Percentiles rank a stretch among this genome's conserved stretches.
Conservation (phyloP, 2,888 invertebrate genomes). For the Archips crataeganus region DNA sequence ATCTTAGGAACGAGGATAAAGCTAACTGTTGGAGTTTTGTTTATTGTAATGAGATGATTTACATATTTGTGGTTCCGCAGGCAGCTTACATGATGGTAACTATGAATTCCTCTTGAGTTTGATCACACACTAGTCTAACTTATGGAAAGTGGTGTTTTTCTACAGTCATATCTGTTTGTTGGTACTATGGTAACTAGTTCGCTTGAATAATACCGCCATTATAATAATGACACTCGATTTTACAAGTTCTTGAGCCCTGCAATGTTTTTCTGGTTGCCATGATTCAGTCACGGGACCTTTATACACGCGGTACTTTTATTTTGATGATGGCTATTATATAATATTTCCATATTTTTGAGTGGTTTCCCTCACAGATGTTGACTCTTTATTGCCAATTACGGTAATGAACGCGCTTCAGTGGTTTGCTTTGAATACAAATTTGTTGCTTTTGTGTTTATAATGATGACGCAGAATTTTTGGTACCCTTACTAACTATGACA, state of each 20-base stretch:
- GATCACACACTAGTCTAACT: constrained; percentile 3
- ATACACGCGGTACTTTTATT: constrained; percentile 20
- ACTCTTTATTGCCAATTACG: constrained; percentile 62
- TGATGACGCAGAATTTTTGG: constrained; percentile 48
- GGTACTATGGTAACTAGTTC: constrained; percentile 27
- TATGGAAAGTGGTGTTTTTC: constrained; percentile 9
- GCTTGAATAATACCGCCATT: constrained; percentile 36
- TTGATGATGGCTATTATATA: constrained; percentile 27
- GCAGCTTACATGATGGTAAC: constrained; percentile 41
- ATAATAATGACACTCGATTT: constrained; percentile 21
- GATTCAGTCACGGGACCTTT: constrained; percentile 34
- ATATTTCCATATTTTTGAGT: constrained; percentile 23
- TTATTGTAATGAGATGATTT: constrained; percentile 70
- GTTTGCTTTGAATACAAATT: constrained; percentile 62
- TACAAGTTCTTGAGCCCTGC: constrained; percentile 23
- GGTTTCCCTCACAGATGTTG: constrained; percentile 40
- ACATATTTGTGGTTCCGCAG: constrained; percentile 65
- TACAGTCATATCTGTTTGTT: constrained; percentile 6
- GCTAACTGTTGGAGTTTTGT: constrained; percentile 58
- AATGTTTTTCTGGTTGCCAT: constrained; percentile 17
- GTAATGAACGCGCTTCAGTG: constrained; percentile 50
- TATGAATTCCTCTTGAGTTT: constrained; percentile 36
- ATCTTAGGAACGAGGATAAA: constrained; percentile 58
- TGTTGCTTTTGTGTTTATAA: constrained; percentile 48
- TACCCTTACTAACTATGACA: constrained; percentile 7